Evolutionary conservation across 2,888 invertebrate genomes (phyloP).

Genomic region (Drosophila subquinaria): DNA sequence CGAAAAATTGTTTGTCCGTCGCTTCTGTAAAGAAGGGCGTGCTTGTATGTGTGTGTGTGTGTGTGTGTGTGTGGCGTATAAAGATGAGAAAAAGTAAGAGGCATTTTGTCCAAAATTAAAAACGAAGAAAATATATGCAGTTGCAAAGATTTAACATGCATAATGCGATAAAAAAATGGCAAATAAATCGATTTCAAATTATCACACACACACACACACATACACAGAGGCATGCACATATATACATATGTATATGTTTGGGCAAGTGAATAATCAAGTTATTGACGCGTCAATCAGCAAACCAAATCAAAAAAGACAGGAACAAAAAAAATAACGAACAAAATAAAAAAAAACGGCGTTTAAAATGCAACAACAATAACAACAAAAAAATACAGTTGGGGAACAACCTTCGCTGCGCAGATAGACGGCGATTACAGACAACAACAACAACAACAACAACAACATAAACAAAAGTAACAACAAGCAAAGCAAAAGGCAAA

Average conservation of each 20-base stretch:
- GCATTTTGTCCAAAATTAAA: constrained; percentile 19
- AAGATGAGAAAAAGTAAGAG: constrained; percentile 38
- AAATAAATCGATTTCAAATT: constrained; percentile 28
- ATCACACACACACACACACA: constrained; percentile 7
- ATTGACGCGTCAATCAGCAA: constrained; percentile 38
- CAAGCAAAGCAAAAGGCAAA: constrained; percentile 40
- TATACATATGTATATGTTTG: neutral
- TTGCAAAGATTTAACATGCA: constrained; percentile 2
- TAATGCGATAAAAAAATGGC: constrained; percentile 33
- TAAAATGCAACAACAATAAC: constrained; percentile 20
- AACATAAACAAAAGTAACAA: constrained; percentile 22
- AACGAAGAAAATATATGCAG: neutral
- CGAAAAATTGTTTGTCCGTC: constrained; percentile 40
- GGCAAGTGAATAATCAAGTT: constrained; percentile 40
- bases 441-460: constrained; percentile 14
- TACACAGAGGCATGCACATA: neutral
- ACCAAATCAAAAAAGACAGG: constrained; percentile 46
- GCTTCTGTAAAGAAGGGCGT: constrained; percentile 50
- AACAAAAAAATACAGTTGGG: constrained; percentile 33
- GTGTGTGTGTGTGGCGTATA: constrained; percentile 12
- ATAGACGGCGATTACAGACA: constrained; percentile 45
- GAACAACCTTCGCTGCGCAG: constrained; percentile 61
- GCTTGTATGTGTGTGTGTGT: constrained; percentile 18
- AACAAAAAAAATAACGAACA: constrained; percentile 30
- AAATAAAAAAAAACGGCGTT: constrained; percentile 14